Base-by-base conservation (phyloP, 2,113 vertebrate genomes). In the Ploceus nigricollis region DNA sequence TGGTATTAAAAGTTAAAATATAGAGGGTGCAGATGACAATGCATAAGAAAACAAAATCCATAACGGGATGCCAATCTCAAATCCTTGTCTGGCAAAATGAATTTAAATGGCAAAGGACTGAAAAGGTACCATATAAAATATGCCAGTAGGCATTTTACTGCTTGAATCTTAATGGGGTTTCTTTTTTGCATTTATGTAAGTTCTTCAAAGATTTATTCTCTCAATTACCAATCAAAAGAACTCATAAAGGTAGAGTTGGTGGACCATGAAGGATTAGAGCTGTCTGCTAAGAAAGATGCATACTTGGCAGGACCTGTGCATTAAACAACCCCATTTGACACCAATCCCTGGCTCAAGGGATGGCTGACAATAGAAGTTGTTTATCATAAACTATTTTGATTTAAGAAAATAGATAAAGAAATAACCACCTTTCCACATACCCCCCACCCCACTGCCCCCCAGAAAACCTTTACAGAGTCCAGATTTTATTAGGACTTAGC, bases 161-260 rank as follows among this genome's bases (percentile, higher is more conserved):
- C 86, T 73, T 82, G 88, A 97, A 96, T 94, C 76, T 94, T 95
- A 90, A 96, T 95, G 39, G 65, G 11, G 33, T 93, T 92, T 88
- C 92, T 77, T 94, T 94, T 96, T 95, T 93, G 69, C 90, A 95
- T 93, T 97, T 93, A 83, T 94, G 56, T 85, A 97, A 96, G 88
- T 96, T 96, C 96, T 97, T 94, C 91, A 91, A 96, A 96, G 96
- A 97, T 97, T 97, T 98, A 97, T 96, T 96, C 76, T 97, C 95
- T 97, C 95, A 97, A 93, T 97, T 97, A 97, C 96, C 87, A 95
- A 97, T 97, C 97, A 96, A 96, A 97, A 96, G 97, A 95, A 86
- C 90, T 96, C 96, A 82, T 96, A 97, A 97, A 95, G 90, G 91
- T 61, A 82, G 84, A 93, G 48, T 35, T 69, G 24, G 87, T 84